These are phyloP conservation scores for Orius laevigatus DNA, from an alignment of 1,140 invertebrate species.

Conservation along the genomic window DNA sequence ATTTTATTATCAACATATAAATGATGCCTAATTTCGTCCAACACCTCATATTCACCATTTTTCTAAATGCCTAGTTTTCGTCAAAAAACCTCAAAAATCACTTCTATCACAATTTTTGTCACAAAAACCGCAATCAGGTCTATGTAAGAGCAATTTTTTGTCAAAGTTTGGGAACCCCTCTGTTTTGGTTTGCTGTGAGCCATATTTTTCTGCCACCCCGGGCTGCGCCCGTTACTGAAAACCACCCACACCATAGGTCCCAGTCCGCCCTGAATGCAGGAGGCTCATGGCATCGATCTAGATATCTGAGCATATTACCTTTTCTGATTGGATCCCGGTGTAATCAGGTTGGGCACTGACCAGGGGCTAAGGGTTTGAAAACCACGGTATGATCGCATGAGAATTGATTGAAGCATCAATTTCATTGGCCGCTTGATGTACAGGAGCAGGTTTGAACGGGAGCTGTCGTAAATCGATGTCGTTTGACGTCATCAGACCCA, in stretches of 20 bases:
- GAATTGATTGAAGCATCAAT: conserved; percentile 64
- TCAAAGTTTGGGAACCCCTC: too few species aligned
- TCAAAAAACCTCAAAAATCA: too few species aligned
- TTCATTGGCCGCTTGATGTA: conserved; percentile 65
- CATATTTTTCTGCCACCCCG: too few species aligned
- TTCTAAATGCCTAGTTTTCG: too few species aligned
- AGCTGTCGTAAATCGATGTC: conserved; percentile 48
- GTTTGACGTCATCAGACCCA: not conserved
- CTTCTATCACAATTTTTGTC: not conserved
- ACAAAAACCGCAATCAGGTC: too few species aligned
- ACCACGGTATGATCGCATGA: conserved; percentile 39
- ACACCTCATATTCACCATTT: too few species aligned
- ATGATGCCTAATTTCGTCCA: too few species aligned
- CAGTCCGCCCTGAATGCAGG: not conserved
- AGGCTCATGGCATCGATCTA: not conserved
- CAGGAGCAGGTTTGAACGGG: conserved; percentile 57
- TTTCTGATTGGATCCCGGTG: conserved; percentile 6
- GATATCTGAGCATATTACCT: not conserved
- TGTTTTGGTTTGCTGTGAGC: too few species aligned
- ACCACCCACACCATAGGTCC: too few species aligned
- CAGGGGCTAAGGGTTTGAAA: conserved; percentile 10
- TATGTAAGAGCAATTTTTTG: too few species aligned
- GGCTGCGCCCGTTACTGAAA: too few species aligned
- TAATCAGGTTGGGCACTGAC: conserved; percentile 18
- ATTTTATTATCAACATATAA: too few species aligned